These are phyloP conservation scores for Hyla sarda DNA, from an alignment of 2,113 vertebrate genomes.

Conservation along the genomic window DNA sequence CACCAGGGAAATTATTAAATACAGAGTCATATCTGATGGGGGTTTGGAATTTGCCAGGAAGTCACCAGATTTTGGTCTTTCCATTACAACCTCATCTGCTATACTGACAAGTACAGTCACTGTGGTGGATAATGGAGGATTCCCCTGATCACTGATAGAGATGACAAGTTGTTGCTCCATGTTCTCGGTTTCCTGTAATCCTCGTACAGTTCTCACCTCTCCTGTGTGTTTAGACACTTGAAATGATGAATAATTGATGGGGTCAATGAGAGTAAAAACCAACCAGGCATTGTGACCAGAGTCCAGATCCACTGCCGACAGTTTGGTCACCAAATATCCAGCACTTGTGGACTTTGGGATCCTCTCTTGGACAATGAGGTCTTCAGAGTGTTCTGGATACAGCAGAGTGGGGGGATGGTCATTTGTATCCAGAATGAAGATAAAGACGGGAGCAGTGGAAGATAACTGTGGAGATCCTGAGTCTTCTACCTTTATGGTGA, in stretches of 20 bases:
- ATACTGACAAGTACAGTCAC: slow-evolving; percentile 9
- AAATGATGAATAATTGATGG: slow-evolving; percentile 12
- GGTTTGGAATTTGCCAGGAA: slow-evolving; percentile 71
- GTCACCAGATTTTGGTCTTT: slow-evolving; percentile 53
- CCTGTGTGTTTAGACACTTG: slow-evolving; percentile 15
- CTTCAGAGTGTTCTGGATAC: slow-evolving; percentile 13
- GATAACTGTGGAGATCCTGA: slow-evolving; percentile 8
- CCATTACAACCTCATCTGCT: slow-evolving; percentile 5
- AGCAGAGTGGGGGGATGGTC: slow-evolving; percentile 1
- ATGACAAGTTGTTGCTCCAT: slow-evolving; percentile 28
- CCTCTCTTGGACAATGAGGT: slow-evolving; percentile 15
- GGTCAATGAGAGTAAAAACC: neutral
- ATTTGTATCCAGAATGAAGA: slow-evolving; percentile 25
- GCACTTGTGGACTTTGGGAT: slow-evolving; percentile 17
- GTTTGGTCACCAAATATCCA: neutral
- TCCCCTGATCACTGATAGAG: slow-evolving; percentile 25
- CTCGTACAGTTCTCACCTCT: slow-evolving; percentile 15
- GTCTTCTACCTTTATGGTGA: slow-evolving; percentile 24
- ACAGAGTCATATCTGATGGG: slow-evolving; percentile 79
- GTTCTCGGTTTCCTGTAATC: neutral
- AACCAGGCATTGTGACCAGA: slow-evolving; percentile 24
- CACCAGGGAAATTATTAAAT: slow-evolving; percentile 75
- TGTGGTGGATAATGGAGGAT: slow-evolving; percentile 19
- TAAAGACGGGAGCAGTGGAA: neutral
- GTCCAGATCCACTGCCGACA: slow-evolving; percentile 8